Conservation (phyloP, 1,140 invertebrate species). For the Brachionus plicatilis region DNA sequence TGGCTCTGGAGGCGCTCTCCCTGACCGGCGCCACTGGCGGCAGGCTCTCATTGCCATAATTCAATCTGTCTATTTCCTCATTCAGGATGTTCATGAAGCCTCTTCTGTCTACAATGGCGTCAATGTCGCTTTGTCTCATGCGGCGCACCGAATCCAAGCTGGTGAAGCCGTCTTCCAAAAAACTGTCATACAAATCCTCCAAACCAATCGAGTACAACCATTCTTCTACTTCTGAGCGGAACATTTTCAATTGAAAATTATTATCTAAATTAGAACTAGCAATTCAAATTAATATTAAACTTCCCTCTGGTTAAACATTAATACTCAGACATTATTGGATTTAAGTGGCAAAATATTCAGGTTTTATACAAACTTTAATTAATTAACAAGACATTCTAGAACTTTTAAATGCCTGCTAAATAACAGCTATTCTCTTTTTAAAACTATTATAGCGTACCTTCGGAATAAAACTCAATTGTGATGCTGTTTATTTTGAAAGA, state of each 20-base stretch:
- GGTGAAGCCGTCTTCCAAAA: slow-evolving; percentile 23
- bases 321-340: background rate
- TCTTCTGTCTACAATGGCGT: slow-evolving; percentile 30
- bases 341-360: background rate
- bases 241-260: slow-evolving; percentile 10
- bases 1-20: background rate
- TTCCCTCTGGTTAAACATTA: background rate
- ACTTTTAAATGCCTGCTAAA: background rate
- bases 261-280: slow-evolving; percentile 11
- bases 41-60: slow-evolving; percentile 2
- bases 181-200: slow-evolving; percentile 7
- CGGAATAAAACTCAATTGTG: background rate
- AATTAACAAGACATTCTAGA: slow-evolving; percentile 36
- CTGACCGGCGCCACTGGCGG: background rate
- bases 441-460: slow-evolving; percentile 27
- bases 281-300: background rate
- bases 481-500: background rate
- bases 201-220: slow-evolving; percentile 40
- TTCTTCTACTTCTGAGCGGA: slow-evolving; percentile 39
- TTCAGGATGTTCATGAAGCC: slow-evolving; percentile 35
- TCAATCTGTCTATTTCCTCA: slow-evolving; percentile 33
- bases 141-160: slow-evolving; percentile 12
- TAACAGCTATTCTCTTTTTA: background rate
- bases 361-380: slow-evolving; percentile 31
- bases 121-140: slow-evolving; percentile 38